These are phyloP conservation scores for Albula glossodonta DNA, from an alignment of 2,113 vertebrate genomes.

Conservation along the genomic window DNA sequence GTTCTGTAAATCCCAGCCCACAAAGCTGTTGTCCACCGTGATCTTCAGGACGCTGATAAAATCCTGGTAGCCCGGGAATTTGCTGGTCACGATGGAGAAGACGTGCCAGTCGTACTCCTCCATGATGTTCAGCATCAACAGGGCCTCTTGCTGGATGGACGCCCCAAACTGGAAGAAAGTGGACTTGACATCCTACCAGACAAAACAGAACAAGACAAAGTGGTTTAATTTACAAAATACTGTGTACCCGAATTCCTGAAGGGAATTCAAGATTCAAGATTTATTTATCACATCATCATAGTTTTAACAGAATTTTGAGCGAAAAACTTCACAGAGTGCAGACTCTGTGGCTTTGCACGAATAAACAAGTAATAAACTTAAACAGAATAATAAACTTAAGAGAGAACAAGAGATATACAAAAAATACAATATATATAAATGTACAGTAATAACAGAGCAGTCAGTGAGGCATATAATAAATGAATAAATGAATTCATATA, in stretches of 20 bases:
- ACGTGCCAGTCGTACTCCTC: conserved; percentile 98
- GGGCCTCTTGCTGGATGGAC: conserved; percentile 94
- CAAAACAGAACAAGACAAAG: neutral
- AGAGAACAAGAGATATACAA: neutral
- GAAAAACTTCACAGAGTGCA: too few species aligned
- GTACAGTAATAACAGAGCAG: too few species aligned
- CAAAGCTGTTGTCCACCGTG: conserved; percentile 92
- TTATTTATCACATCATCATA: too few species aligned
- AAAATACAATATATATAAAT: neutral
- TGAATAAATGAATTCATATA: neutral
- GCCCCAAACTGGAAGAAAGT: conserved; percentile 98
- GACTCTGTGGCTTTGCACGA: too few species aligned
- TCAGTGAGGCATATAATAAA: neutral
- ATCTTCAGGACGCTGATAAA: conserved; percentile 89
- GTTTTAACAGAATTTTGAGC: too few species aligned
- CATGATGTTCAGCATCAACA: conserved; percentile 94
- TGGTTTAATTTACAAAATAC: neutral
- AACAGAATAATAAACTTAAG: too few species aligned
- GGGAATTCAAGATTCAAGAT: too few species aligned
- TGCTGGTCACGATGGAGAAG: conserved; percentile 96
- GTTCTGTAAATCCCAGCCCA: conserved; percentile 97
- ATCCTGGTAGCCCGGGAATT: conserved; percentile 91
- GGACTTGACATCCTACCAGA: conserved; percentile 83
- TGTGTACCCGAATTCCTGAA: neutral
- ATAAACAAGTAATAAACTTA: too few species aligned